Evolutionary conservation across 1,140 invertebrate genomes (phyloP).

Genomic region (Bombus confusus): DNA sequence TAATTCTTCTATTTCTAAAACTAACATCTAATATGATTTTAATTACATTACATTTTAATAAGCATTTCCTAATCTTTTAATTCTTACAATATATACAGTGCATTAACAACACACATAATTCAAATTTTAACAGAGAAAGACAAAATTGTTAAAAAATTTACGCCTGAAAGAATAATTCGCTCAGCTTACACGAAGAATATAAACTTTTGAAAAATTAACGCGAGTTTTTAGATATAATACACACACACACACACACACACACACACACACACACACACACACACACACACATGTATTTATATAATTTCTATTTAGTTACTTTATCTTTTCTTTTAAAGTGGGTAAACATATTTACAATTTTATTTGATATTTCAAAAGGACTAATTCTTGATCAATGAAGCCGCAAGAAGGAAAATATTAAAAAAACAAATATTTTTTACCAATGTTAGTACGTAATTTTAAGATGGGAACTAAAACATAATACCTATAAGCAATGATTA

Average conservation of each 20-base stretch:
- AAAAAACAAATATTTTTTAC: not conserved
- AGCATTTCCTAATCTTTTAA: not conserved
- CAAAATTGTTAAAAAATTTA: not conserved
- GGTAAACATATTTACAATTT: not conserved
- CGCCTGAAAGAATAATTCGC: not conserved
- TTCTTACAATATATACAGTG: no score
- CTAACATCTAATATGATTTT: not conserved
- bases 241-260: no score
- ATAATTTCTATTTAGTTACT: not conserved
- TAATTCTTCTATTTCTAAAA: not conserved
- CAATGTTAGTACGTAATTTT: constrained; percentile 4
- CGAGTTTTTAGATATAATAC: not conserved
- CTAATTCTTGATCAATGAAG: not conserved
- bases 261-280: no score
- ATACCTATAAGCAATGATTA: constrained; percentile 47
- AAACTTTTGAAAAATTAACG: not conserved
- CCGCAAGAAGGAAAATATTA: not conserved
- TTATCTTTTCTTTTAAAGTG: not conserved
- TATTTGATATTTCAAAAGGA: not conserved
- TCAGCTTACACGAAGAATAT: not conserved
- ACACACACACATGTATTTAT: no score
- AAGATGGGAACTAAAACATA: constrained; percentile 23
- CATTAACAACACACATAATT: no score
- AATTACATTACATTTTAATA: not conserved
- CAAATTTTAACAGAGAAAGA: not conserved